Evolutionary conservation across 2,797 vertebrate species (phyloP).

Genomic region (Sebastes goodei): DNA sequence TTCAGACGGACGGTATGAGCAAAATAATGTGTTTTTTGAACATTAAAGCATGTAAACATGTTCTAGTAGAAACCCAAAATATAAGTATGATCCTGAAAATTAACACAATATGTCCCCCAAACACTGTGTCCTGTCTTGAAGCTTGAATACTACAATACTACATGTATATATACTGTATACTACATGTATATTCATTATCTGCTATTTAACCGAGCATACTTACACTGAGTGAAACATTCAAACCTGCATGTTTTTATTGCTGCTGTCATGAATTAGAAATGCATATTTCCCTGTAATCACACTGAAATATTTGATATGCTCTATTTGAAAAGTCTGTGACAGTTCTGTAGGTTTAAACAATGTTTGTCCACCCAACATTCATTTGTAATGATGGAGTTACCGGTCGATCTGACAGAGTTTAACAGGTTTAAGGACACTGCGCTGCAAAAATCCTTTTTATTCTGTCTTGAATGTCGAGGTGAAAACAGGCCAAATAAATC

Average conservation of each 20-base stretch:
- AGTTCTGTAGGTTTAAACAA: background rate
- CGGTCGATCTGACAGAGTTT: background rate
- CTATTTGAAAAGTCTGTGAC: background rate
- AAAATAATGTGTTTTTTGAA: background rate
- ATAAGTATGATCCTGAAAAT: background rate
- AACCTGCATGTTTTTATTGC: background rate
- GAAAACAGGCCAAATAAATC: too few relatives aligned
- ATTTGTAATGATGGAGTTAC: background rate
- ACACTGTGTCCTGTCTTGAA: background rate
- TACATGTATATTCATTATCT: background rate
- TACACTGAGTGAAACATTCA: background rate
- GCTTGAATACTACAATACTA: background rate
- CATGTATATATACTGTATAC: background rate
- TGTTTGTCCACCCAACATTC: background rate
- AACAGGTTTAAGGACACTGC: background rate
- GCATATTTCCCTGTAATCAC: background rate
- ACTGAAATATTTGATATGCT: background rate
- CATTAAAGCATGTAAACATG: background rate
- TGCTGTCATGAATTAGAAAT: background rate
- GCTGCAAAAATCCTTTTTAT: background rate
- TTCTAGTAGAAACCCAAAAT: background rate
- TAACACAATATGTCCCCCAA: background rate
- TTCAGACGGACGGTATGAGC: too few relatives aligned
- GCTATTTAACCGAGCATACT: background rate
- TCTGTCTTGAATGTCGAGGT: background rate